Base-by-base conservation (phyloP, 2,797 vertebrate genomes). In the Myotis daubentonii region DNA sequence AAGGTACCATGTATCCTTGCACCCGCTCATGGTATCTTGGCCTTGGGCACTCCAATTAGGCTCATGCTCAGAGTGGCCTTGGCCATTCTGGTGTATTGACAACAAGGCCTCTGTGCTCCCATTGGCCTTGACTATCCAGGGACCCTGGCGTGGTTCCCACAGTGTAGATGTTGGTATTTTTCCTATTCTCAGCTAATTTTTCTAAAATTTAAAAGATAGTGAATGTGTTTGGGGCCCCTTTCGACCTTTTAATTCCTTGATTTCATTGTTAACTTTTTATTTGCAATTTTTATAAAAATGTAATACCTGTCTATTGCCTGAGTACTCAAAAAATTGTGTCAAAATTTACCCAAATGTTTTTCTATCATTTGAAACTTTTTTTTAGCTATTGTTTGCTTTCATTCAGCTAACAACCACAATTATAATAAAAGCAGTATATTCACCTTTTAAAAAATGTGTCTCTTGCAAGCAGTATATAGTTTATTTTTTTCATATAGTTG, bases 161-260 rank as follows among this genome's bases (percentile, higher is more conserved):
- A 60, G 57, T 60, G 97, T 98, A 97, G 97, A 98, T 98, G 89
- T 98, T 98, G 96, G 96, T 86, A 13, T 70, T 66, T 68, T 92
- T 49, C 41, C 96, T 97, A 96, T 76, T 96, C 85, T 96, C 96
- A 91, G 89, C 57, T 93, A 41, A 75, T 93, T 94, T 91, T 92
- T 97, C 96, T 97, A 97, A 98, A 98, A 97, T 93, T 95, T 98
- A 98, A 95, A 98, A 98, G 95, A 97, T 93, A 94, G 94, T 97
- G 76, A 97, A 78, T 97, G 96, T 97, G 97, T 97, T 97, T 97
- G 96, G 98, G 97, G 83, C 96, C 95, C 95, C 83, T 93, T 98
- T 92, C 96, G 87, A 96, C 96, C 94, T 75, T 94, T 97, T 94
- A 65, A 89, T 97, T 89, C 95, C 97, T 93, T 95, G 95, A 97